These are phyloP conservation scores for Regulus satrapa DNA, from an alignment of 2,113 vertebrate genomes.

Conservation along the genomic window DNA sequence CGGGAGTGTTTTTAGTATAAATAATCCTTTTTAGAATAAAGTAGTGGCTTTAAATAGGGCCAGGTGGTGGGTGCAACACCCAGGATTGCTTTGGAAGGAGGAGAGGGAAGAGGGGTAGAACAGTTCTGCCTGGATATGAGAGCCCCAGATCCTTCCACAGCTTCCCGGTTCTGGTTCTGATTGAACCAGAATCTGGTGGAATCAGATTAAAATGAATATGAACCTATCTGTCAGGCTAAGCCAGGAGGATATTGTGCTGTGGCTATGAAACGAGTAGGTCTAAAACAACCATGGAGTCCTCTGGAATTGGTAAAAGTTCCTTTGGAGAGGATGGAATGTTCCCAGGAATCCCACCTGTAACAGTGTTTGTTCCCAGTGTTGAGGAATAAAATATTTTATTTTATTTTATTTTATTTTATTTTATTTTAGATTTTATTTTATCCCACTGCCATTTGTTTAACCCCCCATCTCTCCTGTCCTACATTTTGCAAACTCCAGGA, in stretches of 20 bases:
- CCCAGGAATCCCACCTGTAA: not conserved
- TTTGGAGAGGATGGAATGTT: not conserved
- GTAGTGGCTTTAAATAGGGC: slow-evolving; percentile 59
- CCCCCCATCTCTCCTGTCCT: rapidly evolving
- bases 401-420: no score
- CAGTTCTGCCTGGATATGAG: not conserved
- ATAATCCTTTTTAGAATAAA: slow-evolving; percentile 72
- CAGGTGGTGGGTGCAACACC: slow-evolving; percentile 61
- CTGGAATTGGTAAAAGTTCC: not conserved
- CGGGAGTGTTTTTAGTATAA: slow-evolving; percentile 66
- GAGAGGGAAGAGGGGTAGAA: rapidly evolving
- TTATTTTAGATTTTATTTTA: no score
- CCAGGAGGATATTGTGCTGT: not conserved
- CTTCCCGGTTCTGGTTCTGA: not conserved
- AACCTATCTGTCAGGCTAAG: not conserved
- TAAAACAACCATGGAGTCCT: rapidly evolving
- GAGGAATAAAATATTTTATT: no score
- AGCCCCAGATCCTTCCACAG: not conserved
- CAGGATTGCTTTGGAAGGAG: not conserved
- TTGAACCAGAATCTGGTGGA: not conserved
- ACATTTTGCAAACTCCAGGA: not conserved
- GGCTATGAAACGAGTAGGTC: not conserved
- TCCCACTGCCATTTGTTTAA: not conserved
- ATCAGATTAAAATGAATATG: not conserved
- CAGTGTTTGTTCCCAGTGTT: rapidly evolving